Percentiles rank a stretch among this genome's conserved stretches.
Evolutionary conservation across 2,888 invertebrate genomes (phyloP).

Genomic region (Koerneria pararmatus): DNA sequence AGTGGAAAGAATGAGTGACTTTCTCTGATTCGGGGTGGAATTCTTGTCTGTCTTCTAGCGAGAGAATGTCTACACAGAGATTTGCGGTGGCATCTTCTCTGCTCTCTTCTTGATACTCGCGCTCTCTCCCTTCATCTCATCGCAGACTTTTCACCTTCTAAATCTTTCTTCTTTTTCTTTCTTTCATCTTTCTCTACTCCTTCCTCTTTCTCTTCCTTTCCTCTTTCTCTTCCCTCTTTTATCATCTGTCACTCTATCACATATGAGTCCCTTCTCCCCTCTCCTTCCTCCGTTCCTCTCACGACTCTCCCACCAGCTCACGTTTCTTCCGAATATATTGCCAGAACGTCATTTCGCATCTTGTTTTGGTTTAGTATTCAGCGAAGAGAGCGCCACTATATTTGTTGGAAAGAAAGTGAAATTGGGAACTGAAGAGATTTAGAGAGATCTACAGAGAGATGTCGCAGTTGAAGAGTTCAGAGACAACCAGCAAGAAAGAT

Average conservation of each 20-base stretch:
- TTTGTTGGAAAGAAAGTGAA: too few species aligned
- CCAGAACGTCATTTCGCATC: neutral
- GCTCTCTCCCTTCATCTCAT: too few species aligned
- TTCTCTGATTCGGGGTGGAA: too few species aligned
- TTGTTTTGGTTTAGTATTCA: neutral
- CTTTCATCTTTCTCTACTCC: constrained; percentile 18
- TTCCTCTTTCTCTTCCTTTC: constrained; percentile 11
- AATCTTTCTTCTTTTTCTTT: constrained; percentile 14
- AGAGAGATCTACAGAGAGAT: too few species aligned
- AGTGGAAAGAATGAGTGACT: too few species aligned
- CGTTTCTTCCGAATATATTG: neutral
- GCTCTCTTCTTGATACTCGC: too few species aligned
- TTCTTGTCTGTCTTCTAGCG: too few species aligned
- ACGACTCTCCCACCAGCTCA: neutral
- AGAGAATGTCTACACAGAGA: too few species aligned
- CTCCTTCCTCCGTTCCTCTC: neutral
- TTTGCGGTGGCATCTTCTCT: too few species aligned
- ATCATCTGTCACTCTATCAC: neutral
- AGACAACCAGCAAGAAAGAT: neutral
- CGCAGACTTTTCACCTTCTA: too few species aligned
- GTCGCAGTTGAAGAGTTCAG: neutral
- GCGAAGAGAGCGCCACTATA: neutral
- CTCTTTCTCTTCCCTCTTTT: constrained; percentile 2
- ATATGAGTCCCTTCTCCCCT: neutral
- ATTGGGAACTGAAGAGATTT: too few species aligned